These are phyloP conservation scores for Drosophila conformis DNA, from an alignment of 2,888 invertebrate species.

Conservation along the genomic window DNA sequence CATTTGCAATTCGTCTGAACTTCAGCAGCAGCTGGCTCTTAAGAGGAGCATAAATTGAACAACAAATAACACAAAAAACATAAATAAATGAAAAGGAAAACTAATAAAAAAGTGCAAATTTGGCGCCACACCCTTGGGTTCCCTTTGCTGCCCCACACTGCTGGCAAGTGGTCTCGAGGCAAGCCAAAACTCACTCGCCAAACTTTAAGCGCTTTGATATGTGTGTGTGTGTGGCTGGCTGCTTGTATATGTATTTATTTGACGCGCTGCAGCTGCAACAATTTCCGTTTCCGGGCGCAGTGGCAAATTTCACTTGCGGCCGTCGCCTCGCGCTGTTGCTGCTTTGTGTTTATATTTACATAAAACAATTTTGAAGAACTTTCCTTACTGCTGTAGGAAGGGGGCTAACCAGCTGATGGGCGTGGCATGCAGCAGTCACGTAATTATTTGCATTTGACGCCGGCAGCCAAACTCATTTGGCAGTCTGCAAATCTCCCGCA, in stretches of 20 bases:
- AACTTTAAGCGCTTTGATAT: constrained; percentile 50
- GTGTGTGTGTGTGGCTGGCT: constrained; percentile 1
- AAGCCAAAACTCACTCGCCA: constrained; percentile 49
- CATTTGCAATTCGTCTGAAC: constrained; percentile 28
- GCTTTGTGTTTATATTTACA: constrained; percentile 71
- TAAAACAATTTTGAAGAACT: constrained; percentile 76
- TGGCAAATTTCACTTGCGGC: constrained; percentile 43
- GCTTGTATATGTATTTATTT: constrained; percentile 56
- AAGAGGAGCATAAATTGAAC: constrained; percentile 54
- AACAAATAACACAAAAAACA: constrained; percentile 7
- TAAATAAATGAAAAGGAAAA: constrained; percentile 27
- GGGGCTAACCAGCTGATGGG: constrained; percentile 43
- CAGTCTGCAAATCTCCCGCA: constrained; percentile 19
- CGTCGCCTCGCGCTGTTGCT: constrained; percentile 16
- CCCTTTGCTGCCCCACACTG: not conserved
- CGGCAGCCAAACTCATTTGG: constrained; percentile 55
- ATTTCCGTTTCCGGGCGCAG: constrained; percentile 73
- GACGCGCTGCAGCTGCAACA: constrained; percentile 74
- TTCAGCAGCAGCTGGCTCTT: constrained; percentile 14
- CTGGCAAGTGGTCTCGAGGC: constrained; percentile 40
- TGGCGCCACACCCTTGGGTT: constrained; percentile 23
- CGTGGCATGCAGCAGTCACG: constrained; percentile 29
- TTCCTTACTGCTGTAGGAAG: constrained; percentile 32
- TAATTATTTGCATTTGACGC: constrained; percentile 73
- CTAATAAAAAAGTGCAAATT: constrained; percentile 46